Conservation (phyloP, 2,888 invertebrate species). For the Dendrolimus houi region DNA sequence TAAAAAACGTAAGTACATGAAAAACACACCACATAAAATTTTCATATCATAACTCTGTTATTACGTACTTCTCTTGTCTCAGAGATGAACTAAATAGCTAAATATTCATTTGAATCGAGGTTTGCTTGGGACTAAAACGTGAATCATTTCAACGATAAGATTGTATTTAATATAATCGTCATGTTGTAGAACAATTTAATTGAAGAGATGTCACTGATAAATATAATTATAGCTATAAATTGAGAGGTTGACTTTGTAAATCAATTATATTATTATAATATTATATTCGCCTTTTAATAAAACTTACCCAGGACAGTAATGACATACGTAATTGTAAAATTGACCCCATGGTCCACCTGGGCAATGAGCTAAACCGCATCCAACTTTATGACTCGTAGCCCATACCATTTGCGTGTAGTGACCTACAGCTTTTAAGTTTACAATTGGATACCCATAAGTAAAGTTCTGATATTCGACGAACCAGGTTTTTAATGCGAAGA, state of each 20-base stretch:
- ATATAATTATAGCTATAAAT: too few species aligned
- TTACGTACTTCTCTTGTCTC: too few species aligned
- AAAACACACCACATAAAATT: too few species aligned
- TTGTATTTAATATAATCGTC: too few species aligned
- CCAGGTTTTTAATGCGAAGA: conserved; percentile 87
- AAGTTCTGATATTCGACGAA: conserved; percentile 85
- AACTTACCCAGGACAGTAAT: conserved; percentile 89
- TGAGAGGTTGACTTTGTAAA: neutral
- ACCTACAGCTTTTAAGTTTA: conserved; percentile 79
- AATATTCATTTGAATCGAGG: too few species aligned
- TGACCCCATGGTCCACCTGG: conserved; percentile 76
- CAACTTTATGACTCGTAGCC: conserved; percentile 86
- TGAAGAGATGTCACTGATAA: too few species aligned
- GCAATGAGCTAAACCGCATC: conserved; percentile 85
- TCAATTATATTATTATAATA: neutral
- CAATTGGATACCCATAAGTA: conserved; percentile 79
- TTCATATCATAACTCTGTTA: too few species aligned
- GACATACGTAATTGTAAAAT: conserved; percentile 89
- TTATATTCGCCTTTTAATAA: neutral
- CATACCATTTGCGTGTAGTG: conserved; percentile 91
- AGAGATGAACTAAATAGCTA: too few species aligned
- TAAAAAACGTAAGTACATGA: too few species aligned
- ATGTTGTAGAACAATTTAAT: too few species aligned
- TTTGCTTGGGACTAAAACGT: too few species aligned
- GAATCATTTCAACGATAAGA: too few species aligned